Base-by-base conservation (phyloP, 2,113 vertebrate genomes). In the Psittacula cyanocephala region DNA sequence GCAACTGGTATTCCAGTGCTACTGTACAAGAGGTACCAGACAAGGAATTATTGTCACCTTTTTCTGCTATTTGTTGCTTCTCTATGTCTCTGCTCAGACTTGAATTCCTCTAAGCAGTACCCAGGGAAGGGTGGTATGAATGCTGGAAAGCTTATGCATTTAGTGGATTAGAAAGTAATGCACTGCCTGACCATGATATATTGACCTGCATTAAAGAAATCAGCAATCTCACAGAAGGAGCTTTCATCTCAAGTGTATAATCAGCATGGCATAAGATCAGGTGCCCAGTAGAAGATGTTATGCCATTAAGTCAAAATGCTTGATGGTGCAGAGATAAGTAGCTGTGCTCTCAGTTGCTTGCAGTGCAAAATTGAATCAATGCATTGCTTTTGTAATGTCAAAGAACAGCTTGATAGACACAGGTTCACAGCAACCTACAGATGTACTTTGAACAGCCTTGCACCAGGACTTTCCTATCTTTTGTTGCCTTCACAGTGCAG, bases 281-380 rank as follows among this genome's bases (percentile, higher is more conserved):
- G 49, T 84, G 86, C 79, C 79, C 90, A 88, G 82, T 5, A 81
- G 86, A 85, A 67, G 86, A 43, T 78, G 68, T 49, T 85, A 57
- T 65, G 59, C n/a, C 55, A 63, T 63, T 76, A 80, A 92, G 74
- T 83, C 60, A 88, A 29, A 94, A 44, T 78, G 39, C 37, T 68
- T n/a, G 87, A 91, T 63, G 80, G 59, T 74, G 67, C 71, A 81
- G 77, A 82, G 94, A 82, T 64, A 81, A 93, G 93, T 62, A 90
- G 70, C 70, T 80, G 39, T 49, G 37, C 68, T 91, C 72, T 86
- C 63, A 13, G 57, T 12, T 81, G 53, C 52, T 80, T 55, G 78
- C 9, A 3, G 52, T 68, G 86, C 63, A 84, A 69, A 92, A 86
- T 6, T 19, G 28, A 69, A 88, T 52, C 37, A 53, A 44, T 19